Conservation (phyloP, 1,140 invertebrate species). For the Nymphalis io region DNA sequence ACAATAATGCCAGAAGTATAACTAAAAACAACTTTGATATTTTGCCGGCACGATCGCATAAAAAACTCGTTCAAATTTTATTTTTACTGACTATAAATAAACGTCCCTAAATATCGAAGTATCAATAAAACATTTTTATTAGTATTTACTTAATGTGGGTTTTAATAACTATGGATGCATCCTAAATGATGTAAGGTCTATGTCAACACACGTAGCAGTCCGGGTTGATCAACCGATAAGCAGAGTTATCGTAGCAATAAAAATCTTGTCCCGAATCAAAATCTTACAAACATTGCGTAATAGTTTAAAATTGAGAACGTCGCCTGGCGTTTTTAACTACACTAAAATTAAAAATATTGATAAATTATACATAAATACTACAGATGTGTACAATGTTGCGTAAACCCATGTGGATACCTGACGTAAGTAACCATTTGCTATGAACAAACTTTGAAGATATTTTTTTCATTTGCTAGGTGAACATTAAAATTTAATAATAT, state of each 20-base stretch:
- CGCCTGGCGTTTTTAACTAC: not conserved
- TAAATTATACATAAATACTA: constrained; percentile 16
- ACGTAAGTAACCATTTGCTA: not conserved
- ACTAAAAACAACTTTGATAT: constrained; percentile 64
- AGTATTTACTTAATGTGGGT: constrained; percentile 9
- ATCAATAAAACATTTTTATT: not conserved
- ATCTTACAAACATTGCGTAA: constrained; percentile 49
- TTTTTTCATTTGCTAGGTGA: not conserved
- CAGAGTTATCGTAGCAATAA: constrained; percentile 49
- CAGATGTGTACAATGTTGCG: constrained; percentile 17
- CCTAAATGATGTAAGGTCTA: constrained; percentile 50
- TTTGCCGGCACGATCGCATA: constrained; percentile 44
- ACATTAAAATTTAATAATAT: too few species aligned
- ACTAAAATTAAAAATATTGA: not conserved
- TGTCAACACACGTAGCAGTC: constrained; percentile 44
- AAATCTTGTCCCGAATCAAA: constrained; percentile 46
- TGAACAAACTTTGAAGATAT: not conserved
- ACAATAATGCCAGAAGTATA: constrained; percentile 40
- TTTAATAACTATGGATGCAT: constrained; percentile 20
- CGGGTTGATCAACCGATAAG: constrained; percentile 70
- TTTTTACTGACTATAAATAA: constrained; percentile 28
- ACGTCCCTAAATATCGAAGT: constrained; percentile 13
- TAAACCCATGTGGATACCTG: not conserved
- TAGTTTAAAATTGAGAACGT: constrained; percentile 14
- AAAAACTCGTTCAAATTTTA: constrained; percentile 25